Percentiles rank a stretch among this genome's conserved stretches.
Evolutionary conservation across 2,113 vertebrate species (phyloP).

Genomic region (Heptranchias perlo): DNA sequence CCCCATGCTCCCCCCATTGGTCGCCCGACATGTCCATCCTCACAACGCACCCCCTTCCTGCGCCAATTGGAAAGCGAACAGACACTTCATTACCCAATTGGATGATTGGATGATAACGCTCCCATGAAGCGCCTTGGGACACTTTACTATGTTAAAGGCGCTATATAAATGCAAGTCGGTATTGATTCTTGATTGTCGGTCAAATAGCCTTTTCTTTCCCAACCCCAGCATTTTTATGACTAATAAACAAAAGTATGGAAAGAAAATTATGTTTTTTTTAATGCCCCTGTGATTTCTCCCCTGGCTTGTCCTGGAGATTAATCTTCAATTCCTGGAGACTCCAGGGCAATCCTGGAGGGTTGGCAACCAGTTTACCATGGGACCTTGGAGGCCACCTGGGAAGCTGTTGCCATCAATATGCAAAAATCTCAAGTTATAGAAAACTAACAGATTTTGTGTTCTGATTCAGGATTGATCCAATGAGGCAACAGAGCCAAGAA

Average conservation of each 20-base stretch:
- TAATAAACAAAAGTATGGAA: neutral
- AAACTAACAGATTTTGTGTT: neutral
- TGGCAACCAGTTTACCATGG: neutral
- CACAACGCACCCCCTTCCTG: neutral
- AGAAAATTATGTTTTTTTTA: neutral
- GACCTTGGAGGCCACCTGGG: neutral
- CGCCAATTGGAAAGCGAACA: neutral
- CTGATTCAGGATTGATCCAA: neutral
- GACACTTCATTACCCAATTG: too few relatives aligned
- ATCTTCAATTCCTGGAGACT: neutral
- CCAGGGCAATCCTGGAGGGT: neutral
- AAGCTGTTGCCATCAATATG: neutral
- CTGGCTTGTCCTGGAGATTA: neutral
- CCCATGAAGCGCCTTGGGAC: too few relatives aligned
- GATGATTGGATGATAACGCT: too few relatives aligned
- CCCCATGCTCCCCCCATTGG: neutral
- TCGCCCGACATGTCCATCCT: neutral
- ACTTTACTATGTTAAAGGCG: too few relatives aligned
- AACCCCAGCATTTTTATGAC: neutral
- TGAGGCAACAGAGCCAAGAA: neutral
- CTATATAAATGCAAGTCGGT: too few relatives aligned
- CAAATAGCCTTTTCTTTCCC: neutral
- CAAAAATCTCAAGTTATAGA: neutral
- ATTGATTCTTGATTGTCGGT: neutral
- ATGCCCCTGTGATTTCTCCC: neutral